These are phyloP conservation scores for Muscicapa comitata DNA, from an alignment of 2,797 vertebrate species.

Conservation along the genomic window DNA sequence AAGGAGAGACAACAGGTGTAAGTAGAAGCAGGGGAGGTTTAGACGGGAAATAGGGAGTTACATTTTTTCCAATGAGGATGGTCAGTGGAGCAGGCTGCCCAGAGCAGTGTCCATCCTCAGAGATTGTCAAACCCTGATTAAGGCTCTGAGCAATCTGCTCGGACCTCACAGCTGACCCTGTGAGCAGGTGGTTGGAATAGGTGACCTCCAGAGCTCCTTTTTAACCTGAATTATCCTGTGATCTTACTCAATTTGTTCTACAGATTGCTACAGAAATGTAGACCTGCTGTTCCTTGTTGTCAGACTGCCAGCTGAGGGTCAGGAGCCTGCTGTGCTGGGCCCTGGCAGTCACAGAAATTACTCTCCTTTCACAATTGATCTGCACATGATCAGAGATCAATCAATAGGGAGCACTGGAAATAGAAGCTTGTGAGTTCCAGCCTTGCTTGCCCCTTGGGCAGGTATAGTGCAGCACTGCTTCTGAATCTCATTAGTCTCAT, in stretches of 20 bases:
- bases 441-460: background rate
- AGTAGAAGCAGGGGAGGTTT: background rate
- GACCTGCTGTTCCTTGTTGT: background rate
- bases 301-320: background rate
- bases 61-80: background rate
- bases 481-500: conserved; percentile 11
- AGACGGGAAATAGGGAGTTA: background rate
- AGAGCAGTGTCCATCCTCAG: background rate
- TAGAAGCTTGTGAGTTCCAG: background rate
- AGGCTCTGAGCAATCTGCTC: background rate
- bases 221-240: background rate
- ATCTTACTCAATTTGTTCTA: background rate
- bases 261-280: background rate
- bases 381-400: background rate
- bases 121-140: background rate
- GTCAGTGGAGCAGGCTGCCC: background rate
- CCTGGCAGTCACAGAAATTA: background rate
- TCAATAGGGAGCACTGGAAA: background rate
- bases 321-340: background rate
- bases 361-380: background rate
- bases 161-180: background rate
- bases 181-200: background rate
- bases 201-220: background rate
- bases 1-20: background rate
- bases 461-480: background rate